These are phyloP conservation scores for Gymnarchus niloticus DNA, from an alignment of 2,113 vertebrate species.

Conservation along the genomic window DNA sequence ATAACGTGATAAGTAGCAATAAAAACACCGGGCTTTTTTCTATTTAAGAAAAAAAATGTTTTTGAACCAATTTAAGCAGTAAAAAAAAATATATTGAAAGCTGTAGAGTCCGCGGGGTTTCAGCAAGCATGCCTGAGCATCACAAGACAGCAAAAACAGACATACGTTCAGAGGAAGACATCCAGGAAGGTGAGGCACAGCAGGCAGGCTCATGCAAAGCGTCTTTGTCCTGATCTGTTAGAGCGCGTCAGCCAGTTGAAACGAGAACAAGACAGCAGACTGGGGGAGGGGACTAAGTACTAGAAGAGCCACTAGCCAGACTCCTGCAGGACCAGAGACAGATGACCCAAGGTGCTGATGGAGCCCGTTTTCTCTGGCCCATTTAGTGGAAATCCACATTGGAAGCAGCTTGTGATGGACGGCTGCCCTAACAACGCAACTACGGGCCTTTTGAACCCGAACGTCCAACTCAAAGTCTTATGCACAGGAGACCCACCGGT, in stretches of 20 bases:
- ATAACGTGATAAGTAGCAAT: not conserved
- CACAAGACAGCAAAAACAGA: not conserved
- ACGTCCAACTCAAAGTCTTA: not conserved
- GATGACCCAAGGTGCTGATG: not conserved
- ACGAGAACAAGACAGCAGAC: not conserved
- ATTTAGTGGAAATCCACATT: not conserved
- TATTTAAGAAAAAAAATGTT: not conserved
- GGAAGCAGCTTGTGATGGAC: not conserved
- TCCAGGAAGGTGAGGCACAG: not conserved
- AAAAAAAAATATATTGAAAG: not conserved
- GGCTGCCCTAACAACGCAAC: not conserved
- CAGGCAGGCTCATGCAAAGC: slow-evolving; percentile 1
- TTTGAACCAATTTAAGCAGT: not conserved
- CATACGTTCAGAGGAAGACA: slow-evolving; percentile 3
- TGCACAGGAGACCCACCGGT: not conserved
- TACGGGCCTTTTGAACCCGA: not conserved
- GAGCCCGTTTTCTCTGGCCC: too few species aligned
- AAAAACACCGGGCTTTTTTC: not conserved
- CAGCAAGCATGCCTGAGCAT: not conserved
- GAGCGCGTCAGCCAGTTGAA: not conserved
- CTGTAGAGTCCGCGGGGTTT: not conserved
- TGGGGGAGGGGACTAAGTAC: slow-evolving; percentile 2
- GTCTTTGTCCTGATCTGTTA: not conserved
- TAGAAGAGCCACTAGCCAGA: slow-evolving; percentile 21
- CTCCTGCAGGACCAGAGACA: slow-evolving; percentile 26